Evolutionary conservation across 1,140 invertebrate genomes (phyloP), one percentile per base, ranked within the genome.

Genomic region (Drosophila guanche): DNA sequence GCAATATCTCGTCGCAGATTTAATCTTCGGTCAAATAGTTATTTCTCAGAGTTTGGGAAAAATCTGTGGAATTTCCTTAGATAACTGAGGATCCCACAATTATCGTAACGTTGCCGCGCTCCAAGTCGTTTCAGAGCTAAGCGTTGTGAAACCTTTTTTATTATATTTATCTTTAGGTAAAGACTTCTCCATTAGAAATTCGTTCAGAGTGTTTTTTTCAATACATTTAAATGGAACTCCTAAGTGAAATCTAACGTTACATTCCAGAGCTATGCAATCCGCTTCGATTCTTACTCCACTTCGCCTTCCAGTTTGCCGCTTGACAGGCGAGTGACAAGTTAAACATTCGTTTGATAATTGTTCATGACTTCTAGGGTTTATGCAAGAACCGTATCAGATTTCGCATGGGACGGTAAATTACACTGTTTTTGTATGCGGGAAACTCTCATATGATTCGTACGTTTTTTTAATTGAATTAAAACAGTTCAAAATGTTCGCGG

Each of bases 301-400:
- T 51, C 50, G 41, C 16, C 20, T 5, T 51, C 37, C 46, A 22
- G 52, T 12, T 27, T 7, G 41, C 4, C 27, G 43, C 27, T 8
- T 47, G 40, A 65, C 59, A 63, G 59, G 78, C 60, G 53, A 74
- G 70, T 84, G 79, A 83, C 79, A 83, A 79, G 79, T 50, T 79
- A 83, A 83, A 84, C 75, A 79, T 62, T 70, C 63, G 79, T 76
- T 84, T 84, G 71, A 76, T 84, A 84, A 84, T 84, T 84, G 71
- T 71, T 71, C 56, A 75, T 78, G 57, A 68, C 70, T 79, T 54
- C 27, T 29, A 3, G 7, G 7, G 27, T 7, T 79, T 71, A 63
- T 71, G 43, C 75, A 79, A 84, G 84, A 75, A 79, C 79, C 45
- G 70, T 66, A 84, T 84, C 79, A 84, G 66, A 84, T 84, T 84